Conservation (phyloP, 2,888 invertebrate genomes). For the Diadegma fenestrale region DNA sequence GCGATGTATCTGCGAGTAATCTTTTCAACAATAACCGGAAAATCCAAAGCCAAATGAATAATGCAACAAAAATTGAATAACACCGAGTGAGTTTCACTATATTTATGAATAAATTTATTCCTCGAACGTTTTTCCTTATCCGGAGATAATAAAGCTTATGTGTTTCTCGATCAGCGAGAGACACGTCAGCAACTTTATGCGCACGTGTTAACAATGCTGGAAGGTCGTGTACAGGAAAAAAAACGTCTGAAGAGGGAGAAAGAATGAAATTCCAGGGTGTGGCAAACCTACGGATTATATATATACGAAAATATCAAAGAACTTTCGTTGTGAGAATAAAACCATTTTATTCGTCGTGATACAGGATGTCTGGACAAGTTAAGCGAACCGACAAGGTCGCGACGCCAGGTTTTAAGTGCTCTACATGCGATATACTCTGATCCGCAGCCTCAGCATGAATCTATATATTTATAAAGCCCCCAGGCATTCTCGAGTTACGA, state of each 20-base stretch:
- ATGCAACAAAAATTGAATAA: constrained; percentile 18
- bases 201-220: constrained; percentile 49
- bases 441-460: constrained; percentile 31
- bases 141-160: neutral
- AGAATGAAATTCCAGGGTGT: constrained; percentile 83
- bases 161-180: constrained; percentile 1
- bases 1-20: no score
- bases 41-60: constrained; percentile 11
- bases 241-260: constrained; percentile 60
- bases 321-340: constrained; percentile 65
- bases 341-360: constrained; percentile 62
- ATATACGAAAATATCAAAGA: constrained; percentile 63
- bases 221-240: constrained; percentile 52
- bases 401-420: constrained; percentile 31
- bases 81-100: constrained; percentile 14
- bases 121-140: neutral
- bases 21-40: constrained; percentile 6
- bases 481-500: constrained; percentile 27
- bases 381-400: constrained; percentile 65
- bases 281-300: constrained; percentile 72
- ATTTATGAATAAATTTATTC: constrained; percentile 13
- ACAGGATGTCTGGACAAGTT: constrained; percentile 60
- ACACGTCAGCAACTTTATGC: constrained; percentile 16
- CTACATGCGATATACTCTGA: constrained; percentile 1
- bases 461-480: neutral